phyloP scores from a whole-genome alignment of 2,888 invertebrate species.

The Drosophila lutescens region DNA sequence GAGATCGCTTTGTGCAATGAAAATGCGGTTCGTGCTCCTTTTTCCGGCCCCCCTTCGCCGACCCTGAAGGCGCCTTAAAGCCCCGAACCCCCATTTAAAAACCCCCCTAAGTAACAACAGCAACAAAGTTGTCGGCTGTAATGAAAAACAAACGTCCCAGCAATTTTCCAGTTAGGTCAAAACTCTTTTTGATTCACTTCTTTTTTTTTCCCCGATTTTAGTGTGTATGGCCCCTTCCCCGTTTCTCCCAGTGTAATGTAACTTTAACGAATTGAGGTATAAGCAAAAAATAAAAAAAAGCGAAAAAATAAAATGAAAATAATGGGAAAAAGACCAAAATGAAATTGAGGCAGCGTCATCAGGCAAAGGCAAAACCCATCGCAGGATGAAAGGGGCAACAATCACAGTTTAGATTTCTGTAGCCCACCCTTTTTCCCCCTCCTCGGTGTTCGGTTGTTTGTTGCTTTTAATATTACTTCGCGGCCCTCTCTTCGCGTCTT shows the following conservation, averaged over 20 bases:
- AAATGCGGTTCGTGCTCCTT: constrained; percentile 73
- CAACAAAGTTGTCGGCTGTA: constrained; percentile 49
- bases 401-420: constrained; percentile 77
- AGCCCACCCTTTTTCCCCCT: constrained; percentile 33
- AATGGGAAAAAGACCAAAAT: constrained; percentile 74
- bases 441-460: constrained; percentile 13
- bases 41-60: not conserved
- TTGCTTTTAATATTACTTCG: constrained; percentile 52
- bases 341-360: constrained; percentile 66
- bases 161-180: constrained; percentile 77
- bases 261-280: constrained; percentile 74
- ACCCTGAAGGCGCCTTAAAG: not conserved
- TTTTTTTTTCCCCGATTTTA: constrained; percentile 9
- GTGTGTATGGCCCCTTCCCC: not conserved
- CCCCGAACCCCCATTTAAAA: constrained; percentile 2
- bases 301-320: constrained; percentile 61
- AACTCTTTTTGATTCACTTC: constrained; percentile 17
- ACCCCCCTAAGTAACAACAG: constrained; percentile 14
- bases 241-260: constrained; percentile 72
- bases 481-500: constrained; percentile 61
- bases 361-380: constrained; percentile 23
- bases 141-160: constrained; percentile 76
- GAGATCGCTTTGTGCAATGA: constrained; percentile 76
- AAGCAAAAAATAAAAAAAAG: constrained; percentile 41
- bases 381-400: constrained; percentile 45